Evolutionary conservation across 2,797 vertebrate species (phyloP), one percentile per base, ranked within the genome.

Genomic region (Gila robusta): DNA sequence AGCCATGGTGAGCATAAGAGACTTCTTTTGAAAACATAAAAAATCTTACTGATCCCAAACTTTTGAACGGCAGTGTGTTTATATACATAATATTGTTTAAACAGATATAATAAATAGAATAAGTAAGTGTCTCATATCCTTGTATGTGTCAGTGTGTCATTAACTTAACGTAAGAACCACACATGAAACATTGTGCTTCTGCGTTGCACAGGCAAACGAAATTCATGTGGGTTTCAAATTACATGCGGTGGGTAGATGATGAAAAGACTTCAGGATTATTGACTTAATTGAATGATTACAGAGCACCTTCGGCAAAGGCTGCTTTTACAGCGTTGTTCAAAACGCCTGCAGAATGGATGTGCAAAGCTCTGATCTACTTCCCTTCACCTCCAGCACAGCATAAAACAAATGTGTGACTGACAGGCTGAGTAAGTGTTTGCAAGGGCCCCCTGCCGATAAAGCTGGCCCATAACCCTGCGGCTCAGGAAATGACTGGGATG

Each of bases 401-500:
- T 79, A 56, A 94, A 95, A 95, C 96, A 95, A 93, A 95, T 93
- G 93, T 59, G 64, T 47, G 69, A 85, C 71, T 82, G 76, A 80
- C 67, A 47, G 82, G 54, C 67, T 8, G 71, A 86, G 79, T 72
- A 94, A 96, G 95, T 94, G 95, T 94, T 95, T 95, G 96, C 95
- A 96, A 95, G 96, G 96, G 94, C 95, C 96, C 96, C 91, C 95
- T 87, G 92, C 96, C 95, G 96, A 96, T 95, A 96, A 96, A 96
- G 95, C 96, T 93, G 93, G 95, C 95, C 96, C 95, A 95, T 96
- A 97, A 98, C 97, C 96, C 96, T 96, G 96, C 96, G 95, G 92
- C 88, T 94, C 96, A 99, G 98, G 98, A 99, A 99, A 99, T 98
- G 96, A 95, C 95, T 98, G 96, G 95, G 94, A 99, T 99, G 97